A percentile compares a stretch with the other conserved stretches of the same genome.
Evolutionary conservation across 1,140 invertebrate species (phyloP).

Genomic region (Nymphalis io): DNA sequence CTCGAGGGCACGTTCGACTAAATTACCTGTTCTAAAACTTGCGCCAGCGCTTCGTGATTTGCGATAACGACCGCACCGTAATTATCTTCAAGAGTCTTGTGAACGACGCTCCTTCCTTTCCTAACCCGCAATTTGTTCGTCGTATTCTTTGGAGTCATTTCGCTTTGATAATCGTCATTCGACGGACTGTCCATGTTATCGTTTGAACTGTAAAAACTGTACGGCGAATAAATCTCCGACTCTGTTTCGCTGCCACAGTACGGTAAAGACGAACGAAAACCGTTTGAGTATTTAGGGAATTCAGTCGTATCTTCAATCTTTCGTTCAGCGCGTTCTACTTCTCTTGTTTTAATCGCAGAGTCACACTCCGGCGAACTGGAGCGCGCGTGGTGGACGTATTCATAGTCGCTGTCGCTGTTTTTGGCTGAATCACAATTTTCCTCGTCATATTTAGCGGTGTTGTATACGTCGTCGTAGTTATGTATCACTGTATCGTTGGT

Average conservation of each 20-base stretch:
- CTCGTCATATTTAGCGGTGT: constrained; percentile 73
- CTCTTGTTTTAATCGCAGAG: constrained; percentile 71
- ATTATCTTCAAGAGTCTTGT: constrained; percentile 92
- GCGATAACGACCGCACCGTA: constrained; percentile 93
- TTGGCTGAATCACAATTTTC: constrained; percentile 74
- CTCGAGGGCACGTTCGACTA: constrained; percentile 10
- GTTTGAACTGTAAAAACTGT: constrained; percentile 85
- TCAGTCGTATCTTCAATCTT: constrained; percentile 55
- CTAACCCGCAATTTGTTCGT: constrained; percentile 86
- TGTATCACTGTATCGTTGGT: constrained; percentile 72
- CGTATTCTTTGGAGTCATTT: constrained; percentile 74
- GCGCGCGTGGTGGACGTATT: constrained; percentile 82
- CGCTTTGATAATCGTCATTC: constrained; percentile 74
- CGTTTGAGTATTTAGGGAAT: constrained; percentile 68
- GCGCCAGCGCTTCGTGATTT: constrained; percentile 92
- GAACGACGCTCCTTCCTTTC: constrained; percentile 88
- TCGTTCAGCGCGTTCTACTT: constrained; percentile 57
- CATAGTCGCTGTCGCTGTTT: constrained; percentile 83
- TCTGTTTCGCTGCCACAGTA: constrained; percentile 91
- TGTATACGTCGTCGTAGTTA: constrained; percentile 79
- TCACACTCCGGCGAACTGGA: constrained; percentile 86
- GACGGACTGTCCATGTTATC: constrained; percentile 71
- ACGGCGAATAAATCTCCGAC: constrained; percentile 89
- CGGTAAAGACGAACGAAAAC: constrained; percentile 83
- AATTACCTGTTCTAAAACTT: constrained; percentile 89